These are phyloP conservation scores for Paedocypris micromegethes DNA, from an alignment of 2,797 vertebrate genomes.

Conservation along the genomic window DNA sequence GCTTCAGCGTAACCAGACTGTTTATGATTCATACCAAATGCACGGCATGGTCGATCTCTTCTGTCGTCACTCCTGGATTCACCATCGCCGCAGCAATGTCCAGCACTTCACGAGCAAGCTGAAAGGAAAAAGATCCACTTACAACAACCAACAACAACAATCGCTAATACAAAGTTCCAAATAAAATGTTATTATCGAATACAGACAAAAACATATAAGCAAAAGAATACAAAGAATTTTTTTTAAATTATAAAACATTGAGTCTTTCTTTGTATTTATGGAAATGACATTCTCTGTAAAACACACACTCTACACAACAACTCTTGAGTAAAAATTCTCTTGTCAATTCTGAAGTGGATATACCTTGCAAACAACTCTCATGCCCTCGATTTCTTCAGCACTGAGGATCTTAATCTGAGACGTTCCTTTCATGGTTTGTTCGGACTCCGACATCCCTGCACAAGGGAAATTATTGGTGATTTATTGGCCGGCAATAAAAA, in stretches of 20 bases:
- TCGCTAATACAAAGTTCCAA: neutral
- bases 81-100: conserved; percentile 94
- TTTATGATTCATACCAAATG: conserved; percentile 79
- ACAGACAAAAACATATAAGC: no score
- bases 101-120: conserved; percentile 94
- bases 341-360: conserved; percentile 25
- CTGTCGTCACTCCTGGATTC: conserved; percentile 91
- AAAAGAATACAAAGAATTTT: no score
- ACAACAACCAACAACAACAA: neutral
- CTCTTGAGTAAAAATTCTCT: neutral
- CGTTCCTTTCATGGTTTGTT: conserved; percentile 95
- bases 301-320: no score
- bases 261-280: neutral
- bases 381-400: conserved; percentile 90
- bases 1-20: no score
- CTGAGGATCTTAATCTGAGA: conserved; percentile 95
- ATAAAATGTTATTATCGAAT: no score
- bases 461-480: conserved; percentile 6
- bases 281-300: neutral
- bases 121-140: conserved; percentile 42
- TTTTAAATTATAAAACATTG: no score
- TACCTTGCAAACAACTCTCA: conserved; percentile 93
- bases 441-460: conserved; percentile 94
- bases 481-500: conserved; percentile 3
- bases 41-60: conserved; percentile 96